Evolutionary conservation across 2,888 invertebrate species (phyloP).

Genomic region (Hemithea aestivaria): DNA sequence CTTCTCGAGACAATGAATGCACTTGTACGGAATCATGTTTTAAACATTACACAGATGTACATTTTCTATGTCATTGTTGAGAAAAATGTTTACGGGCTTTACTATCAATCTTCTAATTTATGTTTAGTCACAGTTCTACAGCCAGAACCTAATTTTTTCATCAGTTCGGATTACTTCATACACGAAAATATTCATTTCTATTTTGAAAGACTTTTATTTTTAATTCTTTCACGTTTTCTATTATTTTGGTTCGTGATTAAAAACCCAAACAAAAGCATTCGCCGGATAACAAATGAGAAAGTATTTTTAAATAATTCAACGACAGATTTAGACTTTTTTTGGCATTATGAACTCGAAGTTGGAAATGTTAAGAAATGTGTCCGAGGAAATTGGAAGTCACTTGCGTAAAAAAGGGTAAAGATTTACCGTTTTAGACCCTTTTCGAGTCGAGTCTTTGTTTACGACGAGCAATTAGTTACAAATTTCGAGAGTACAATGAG

Average conservation of each 20-base stretch:
- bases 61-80: no score
- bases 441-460: constrained; percentile 29
- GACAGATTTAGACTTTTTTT: constrained; percentile 9
- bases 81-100: no score
- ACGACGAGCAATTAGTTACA: constrained; percentile 36
- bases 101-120: no score
- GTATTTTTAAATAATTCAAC: constrained; percentile 12
- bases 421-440: constrained; percentile 21
- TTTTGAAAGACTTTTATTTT: no score
- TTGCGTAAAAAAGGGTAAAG: constrained; percentile 34
- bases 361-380: constrained; percentile 28
- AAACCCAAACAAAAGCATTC: no score
- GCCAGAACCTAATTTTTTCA: no score
- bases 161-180: no score
- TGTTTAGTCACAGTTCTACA: no score
- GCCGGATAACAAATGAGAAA: background rate
- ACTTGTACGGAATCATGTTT: constrained; percentile 9
- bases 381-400: constrained; percentile 27
- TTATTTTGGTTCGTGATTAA: no score
- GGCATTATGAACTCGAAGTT: constrained; percentile 13
- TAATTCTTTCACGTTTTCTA: no score
- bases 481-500: constrained; percentile 25
- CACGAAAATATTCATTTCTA: no score
- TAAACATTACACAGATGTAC: background rate
- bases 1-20: constrained; percentile 14